Conservation (phyloP, 2,888 invertebrate genomes). For the Drosophila flavopinicola region DNA sequence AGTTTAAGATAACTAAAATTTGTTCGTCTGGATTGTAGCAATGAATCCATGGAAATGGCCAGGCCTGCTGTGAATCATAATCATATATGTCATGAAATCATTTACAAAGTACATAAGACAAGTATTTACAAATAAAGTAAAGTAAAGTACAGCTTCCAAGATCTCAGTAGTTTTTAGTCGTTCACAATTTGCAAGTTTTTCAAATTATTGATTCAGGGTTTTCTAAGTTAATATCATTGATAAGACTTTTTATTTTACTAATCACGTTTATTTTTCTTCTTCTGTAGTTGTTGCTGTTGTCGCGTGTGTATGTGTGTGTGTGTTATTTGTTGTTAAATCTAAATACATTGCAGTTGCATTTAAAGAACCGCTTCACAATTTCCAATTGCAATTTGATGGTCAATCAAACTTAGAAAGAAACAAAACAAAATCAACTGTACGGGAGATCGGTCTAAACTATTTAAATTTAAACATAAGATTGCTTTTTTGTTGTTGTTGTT, state of each 20-base stretch:
- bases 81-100: not conserved
- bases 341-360: slow-evolving; percentile 64
- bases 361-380: slow-evolving; percentile 47
- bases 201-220: not conserved
- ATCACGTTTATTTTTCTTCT: slow-evolving; percentile 72
- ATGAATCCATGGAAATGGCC: slow-evolving; percentile 27
- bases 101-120: slow-evolving; percentile 13
- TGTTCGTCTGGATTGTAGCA: slow-evolving; percentile 25
- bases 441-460: slow-evolving; percentile 60
- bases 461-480: slow-evolving; percentile 52
- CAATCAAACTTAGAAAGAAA: slow-evolving; percentile 32
- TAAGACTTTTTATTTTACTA: slow-evolving; percentile 61
- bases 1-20: slow-evolving; percentile 41
- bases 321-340: slow-evolving; percentile 52
- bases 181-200: not conserved
- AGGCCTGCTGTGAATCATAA: slow-evolving; percentile 35
- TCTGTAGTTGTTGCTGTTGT: slow-evolving; percentile 56
- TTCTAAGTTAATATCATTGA: slow-evolving; percentile 20
- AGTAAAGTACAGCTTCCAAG: too few relatives aligned
- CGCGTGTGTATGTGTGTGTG: slow-evolving; percentile 49
- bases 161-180: too few relatives aligned
- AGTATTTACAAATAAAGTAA: too few relatives aligned
- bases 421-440: slow-evolving; percentile 42
- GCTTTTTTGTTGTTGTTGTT: slow-evolving; percentile 27
- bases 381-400: slow-evolving; percentile 41